Percentiles rank a stretch among this genome's conserved stretches.
phyloP scores from a whole-genome alignment of 2,888 invertebrate genomes.

The Coenonympha glycerion region DNA sequence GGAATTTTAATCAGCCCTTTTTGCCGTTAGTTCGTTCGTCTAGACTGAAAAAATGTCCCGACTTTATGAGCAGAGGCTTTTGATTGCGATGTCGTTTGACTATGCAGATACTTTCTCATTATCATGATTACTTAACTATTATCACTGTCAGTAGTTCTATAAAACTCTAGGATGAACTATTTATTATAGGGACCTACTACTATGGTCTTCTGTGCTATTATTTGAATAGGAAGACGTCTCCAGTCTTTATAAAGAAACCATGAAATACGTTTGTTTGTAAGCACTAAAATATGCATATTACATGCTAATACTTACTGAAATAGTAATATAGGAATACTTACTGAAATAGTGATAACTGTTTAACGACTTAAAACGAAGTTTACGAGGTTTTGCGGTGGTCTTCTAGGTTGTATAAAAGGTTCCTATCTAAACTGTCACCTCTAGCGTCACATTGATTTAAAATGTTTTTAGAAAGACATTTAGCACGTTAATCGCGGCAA shows the following conservation, averaged over 20 bases:
- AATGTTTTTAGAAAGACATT: slow-evolving; percentile 61
- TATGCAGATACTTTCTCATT: slow-evolving; percentile 27
- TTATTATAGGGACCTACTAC: too few relatives aligned
- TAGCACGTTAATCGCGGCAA: slow-evolving; percentile 67
- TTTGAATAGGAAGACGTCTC: too few relatives aligned
- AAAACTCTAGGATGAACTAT: too few relatives aligned
- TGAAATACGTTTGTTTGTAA: too few relatives aligned
- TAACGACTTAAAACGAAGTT: too few relatives aligned
- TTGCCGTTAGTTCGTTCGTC: slow-evolving; percentile 59
- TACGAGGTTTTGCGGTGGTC: neutral
- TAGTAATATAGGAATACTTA: too few relatives aligned
- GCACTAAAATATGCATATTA: too few relatives aligned
- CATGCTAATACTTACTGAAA: too few relatives aligned
- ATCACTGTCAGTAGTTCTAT: too few relatives aligned
- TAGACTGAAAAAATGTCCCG: slow-evolving; percentile 59
- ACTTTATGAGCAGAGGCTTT: slow-evolving; percentile 44
- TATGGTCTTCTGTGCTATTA: too few relatives aligned
- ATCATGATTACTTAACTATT: slow-evolving; percentile 5
- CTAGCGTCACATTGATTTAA: slow-evolving; percentile 19
- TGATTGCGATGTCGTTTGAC: slow-evolving; percentile 36
- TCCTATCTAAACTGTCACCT: slow-evolving; percentile 16
- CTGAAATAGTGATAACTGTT: too few relatives aligned
- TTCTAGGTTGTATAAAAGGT: neutral
- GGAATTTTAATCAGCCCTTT: slow-evolving; percentile 69
- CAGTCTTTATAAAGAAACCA: too few relatives aligned